These are phyloP conservation scores for Muschampia plurimacula DNA, from an alignment of 2,888 invertebrate species.

Conservation along the genomic window DNA sequence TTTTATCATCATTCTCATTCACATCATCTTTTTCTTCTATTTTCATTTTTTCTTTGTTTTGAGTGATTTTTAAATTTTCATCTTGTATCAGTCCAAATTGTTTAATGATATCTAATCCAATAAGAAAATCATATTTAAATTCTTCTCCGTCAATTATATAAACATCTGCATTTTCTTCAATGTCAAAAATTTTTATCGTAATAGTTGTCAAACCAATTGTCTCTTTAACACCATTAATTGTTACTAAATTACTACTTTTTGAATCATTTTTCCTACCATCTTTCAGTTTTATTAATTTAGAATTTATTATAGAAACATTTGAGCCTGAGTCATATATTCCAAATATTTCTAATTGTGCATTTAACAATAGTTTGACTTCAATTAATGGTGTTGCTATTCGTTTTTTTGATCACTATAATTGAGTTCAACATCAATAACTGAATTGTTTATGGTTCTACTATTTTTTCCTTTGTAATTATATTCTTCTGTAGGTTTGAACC, in stretches of 20 bases:
- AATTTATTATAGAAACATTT: slow-evolving; percentile 8
- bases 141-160: slow-evolving; percentile 45
- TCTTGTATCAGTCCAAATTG: slow-evolving; percentile 40
- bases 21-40: background rate
- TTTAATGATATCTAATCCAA: slow-evolving; percentile 45
- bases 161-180: slow-evolving; percentile 40
- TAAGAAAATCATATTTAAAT: slow-evolving; percentile 47
- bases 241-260: slow-evolving; percentile 2
- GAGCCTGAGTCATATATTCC: slow-evolving; percentile 20
- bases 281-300: slow-evolving; percentile 8
- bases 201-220: slow-evolving; percentile 32
- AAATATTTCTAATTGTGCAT: background rate
- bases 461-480: background rate
- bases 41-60: background rate
- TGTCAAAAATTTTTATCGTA: slow-evolving; percentile 40
- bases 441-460: slow-evolving; percentile 3
- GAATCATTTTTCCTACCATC: background rate
- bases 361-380: slow-evolving; percentile 8
- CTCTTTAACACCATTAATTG: slow-evolving; percentile 27
- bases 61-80: slow-evolving; percentile 40
- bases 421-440: slow-evolving; percentile 35
- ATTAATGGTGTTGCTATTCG: slow-evolving; percentile 7
- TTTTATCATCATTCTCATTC: background rate
- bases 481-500: slow-evolving; percentile 13
- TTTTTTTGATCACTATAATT: background rate